These are phyloP conservation scores for Cataglyphis hispanica DNA, from an alignment of 1,140 invertebrate species.

Conservation along the genomic window DNA sequence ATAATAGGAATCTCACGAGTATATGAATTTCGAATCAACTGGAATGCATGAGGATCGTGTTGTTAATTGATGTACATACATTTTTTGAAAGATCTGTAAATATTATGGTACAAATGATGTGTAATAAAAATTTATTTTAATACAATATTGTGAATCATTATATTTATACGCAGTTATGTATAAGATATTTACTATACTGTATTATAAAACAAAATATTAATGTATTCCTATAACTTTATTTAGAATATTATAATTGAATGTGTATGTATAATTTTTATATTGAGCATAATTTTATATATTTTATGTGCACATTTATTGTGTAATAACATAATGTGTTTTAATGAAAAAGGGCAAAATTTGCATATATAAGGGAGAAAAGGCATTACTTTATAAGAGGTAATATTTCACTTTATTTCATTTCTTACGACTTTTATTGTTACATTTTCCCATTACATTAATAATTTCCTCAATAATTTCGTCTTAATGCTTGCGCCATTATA, in stretches of 20 bases:
- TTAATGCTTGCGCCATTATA: conserved; percentile 79
- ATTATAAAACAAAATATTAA: conserved; percentile 19
- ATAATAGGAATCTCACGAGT: conserved; percentile 41
- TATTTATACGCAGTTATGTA: conserved; percentile 3
- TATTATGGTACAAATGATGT: conserved; percentile 66
- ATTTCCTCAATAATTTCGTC: conserved; percentile 78
- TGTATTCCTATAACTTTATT: background rate
- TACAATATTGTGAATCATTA: conserved; percentile 52
- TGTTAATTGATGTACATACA: conserved; percentile 62
- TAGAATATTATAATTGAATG: background rate
- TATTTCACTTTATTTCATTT: conserved; percentile 80
- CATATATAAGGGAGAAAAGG: background rate
- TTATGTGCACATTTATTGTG: background rate
- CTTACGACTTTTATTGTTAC: conserved; percentile 83
- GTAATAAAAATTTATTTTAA: conserved; percentile 76
- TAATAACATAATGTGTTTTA: background rate
- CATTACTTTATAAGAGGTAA: conserved; percentile 9
- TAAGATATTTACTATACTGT: background rate
- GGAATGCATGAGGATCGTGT: conserved; percentile 1
- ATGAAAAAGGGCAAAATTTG: background rate
- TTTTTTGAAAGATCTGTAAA: conserved; percentile 73
- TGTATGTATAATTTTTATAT: too few species aligned
- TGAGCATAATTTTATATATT: too few species aligned
- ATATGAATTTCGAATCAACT: conserved; percentile 33
- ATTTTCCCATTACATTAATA: conserved; percentile 84